Base-by-base conservation (phyloP, 2,113 vertebrate species). In the Apeltes quadracus region DNA sequence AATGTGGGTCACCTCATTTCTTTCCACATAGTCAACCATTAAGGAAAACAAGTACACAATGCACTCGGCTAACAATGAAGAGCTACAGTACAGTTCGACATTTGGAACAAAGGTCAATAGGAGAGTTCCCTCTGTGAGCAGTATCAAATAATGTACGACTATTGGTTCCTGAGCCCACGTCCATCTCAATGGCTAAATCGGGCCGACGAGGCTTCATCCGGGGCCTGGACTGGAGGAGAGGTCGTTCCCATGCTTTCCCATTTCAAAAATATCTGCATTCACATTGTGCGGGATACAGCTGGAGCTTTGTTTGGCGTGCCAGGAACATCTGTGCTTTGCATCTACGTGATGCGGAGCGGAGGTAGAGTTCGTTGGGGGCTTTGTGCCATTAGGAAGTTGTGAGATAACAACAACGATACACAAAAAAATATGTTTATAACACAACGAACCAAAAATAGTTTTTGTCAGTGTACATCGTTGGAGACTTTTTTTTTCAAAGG, bases 21-120 rank as follows among this genome's bases (percentile, higher is more conserved):
- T 76, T 85, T 75, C 76, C 73, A 73, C 72, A 63, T 36, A 38
- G 75, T 67, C 76, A 73, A 59, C 62, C 57, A 12, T 25, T 46
- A 34, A 84, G 91, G 91, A 93, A 51, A 91, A 84, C 58, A 67
- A 41, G 64, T 51, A 90, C 44, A 92, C 90, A 93, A 90, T 91
- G 72, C 67, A 15, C 58, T 71, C 46, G 15, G 44, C 51, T 69
- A 85, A 92, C 87, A 91, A 89, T 86, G 65, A 71, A 50, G 58
- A 73, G 69, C 44, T 38, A n/a, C 8, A 69, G 25, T 54, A 16
- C 14, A 63, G 29, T 29, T 29, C 29, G 5, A 39, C 29, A 64
- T 79, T 61, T 65, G 62, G 63, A 53, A 53, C 57, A 83, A 62
- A 78, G 71, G 66, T 84, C 81, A 83, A 3, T 38, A 1, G 66